Conservation (phyloP, 1,140 invertebrate genomes). For the fruit fly (Drosophila melanogaster) region DNA sequence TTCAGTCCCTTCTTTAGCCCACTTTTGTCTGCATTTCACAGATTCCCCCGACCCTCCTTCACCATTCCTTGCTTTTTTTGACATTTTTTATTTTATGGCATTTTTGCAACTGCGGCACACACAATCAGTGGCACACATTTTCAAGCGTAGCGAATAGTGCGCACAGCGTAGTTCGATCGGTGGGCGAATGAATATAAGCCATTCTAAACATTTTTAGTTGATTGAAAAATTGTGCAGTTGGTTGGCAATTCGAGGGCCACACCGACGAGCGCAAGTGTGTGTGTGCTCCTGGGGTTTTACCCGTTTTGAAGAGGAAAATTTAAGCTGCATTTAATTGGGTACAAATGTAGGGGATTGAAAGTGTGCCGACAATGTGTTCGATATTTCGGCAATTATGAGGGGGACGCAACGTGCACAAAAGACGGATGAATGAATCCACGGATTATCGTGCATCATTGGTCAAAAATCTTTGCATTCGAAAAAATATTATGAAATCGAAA, state of each 20-base stretch:
- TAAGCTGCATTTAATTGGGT: slow-evolving; percentile 77
- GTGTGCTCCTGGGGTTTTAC: slow-evolving; percentile 1
- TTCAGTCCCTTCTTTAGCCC: background rate
- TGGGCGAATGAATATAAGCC: slow-evolving; percentile 67
- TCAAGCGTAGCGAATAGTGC: slow-evolving; percentile 14
- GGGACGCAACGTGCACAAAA: slow-evolving; percentile 1
- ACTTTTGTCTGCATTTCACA: slow-evolving; percentile 15
- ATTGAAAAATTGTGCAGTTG: slow-evolving; percentile 82
- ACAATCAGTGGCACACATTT: slow-evolving; percentile 74
- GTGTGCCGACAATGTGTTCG: slow-evolving; percentile 48
- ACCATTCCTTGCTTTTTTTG: slow-evolving; percentile 10
- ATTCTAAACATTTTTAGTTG: slow-evolving; percentile 82
- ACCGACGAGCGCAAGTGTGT: background rate
- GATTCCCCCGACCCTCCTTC: background rate
- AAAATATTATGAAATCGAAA: too few species aligned
- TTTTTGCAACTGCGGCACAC: slow-evolving; percentile 49
- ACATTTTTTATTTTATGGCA: slow-evolving; percentile 76
- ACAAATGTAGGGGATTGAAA: slow-evolving; percentile 47
- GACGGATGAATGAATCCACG: background rate
- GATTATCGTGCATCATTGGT: background rate
- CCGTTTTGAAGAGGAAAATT: slow-evolving; percentile 30
- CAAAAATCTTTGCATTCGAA: too few species aligned
- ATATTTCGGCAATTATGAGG: slow-evolving; percentile 20
- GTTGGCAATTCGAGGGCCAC: slow-evolving; percentile 60
- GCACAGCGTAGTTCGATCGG: slow-evolving; percentile 52